These are phyloP conservation scores for Eupeodes corollae DNA, from an alignment of 1,140 invertebrate genomes.

Conservation along the genomic window DNA sequence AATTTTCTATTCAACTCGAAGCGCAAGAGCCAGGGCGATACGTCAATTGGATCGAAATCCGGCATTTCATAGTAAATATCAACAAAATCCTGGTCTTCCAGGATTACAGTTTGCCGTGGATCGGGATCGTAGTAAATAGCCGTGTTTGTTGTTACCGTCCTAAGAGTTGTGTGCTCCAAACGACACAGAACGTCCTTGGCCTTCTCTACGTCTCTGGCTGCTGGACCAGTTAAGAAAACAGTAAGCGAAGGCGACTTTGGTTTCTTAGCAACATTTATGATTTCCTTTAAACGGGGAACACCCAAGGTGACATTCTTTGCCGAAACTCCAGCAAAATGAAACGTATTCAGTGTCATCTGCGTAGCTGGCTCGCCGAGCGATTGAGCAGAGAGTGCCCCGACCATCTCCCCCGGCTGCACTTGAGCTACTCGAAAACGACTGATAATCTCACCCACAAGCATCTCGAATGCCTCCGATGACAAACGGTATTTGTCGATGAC, in stretches of 20 bases:
- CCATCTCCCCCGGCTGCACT: conserved; percentile 90
- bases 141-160: conserved; percentile 93
- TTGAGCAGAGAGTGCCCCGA: conserved; percentile 92
- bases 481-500: conserved; percentile 89
- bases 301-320: conserved; percentile 98
- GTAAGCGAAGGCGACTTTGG: conserved; percentile 96
- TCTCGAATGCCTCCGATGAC: conserved; percentile 90
- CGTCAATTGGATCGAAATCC: conserved; percentile 90
- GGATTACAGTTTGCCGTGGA: conserved; percentile 91
- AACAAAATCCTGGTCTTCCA: conserved; percentile 97
- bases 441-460: conserved; percentile 96
- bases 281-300: conserved; percentile 91
- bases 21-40: conserved; percentile 92
- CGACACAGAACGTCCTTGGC: conserved; percentile 94
- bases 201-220: conserved; percentile 92
- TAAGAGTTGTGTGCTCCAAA: conserved; percentile 91
- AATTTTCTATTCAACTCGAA: conserved; percentile 93
- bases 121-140: conserved; percentile 98
- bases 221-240: conserved; percentile 85
- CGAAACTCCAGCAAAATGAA: conserved; percentile 98
- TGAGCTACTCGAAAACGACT: conserved; percentile 92
- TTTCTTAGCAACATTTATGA: conserved; percentile 96
- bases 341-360: conserved; percentile 99
- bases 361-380: conserved; percentile 95
- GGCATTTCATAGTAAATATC: conserved; percentile 99